phyloP scores from a whole-genome alignment of 2,888 invertebrate species.

The Euzetes globulus region DNA sequence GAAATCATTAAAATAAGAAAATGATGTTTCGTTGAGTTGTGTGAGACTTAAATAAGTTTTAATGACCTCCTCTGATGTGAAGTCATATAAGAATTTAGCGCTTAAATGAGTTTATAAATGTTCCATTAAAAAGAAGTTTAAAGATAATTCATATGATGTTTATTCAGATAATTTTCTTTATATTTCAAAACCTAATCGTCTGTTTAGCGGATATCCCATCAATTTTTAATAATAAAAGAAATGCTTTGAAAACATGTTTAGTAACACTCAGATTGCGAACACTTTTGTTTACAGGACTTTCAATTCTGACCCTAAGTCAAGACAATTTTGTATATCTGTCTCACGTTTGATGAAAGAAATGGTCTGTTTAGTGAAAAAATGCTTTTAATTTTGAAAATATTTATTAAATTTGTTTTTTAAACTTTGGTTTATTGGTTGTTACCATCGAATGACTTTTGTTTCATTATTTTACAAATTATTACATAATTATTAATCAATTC shows the following conservation, averaged over 20 bases:
- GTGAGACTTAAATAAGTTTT: neutral
- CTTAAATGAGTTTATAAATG: neutral
- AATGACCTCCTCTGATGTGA: neutral
- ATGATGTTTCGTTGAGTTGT: neutral
- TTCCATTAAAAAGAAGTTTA: neutral
- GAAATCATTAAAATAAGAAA: neutral
- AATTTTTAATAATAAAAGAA: neutral
- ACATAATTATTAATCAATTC: too few relatives aligned
- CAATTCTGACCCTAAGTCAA: neutral
- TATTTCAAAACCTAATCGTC: neutral
- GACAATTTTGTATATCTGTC: neutral
- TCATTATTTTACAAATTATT: too few relatives aligned
- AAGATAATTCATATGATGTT: neutral
- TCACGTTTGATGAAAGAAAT: neutral
- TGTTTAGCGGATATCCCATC: neutral
- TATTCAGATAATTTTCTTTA: neutral
- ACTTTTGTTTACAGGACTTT: neutral
- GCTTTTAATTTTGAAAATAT: neutral
- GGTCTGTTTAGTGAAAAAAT: neutral
- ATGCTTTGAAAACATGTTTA: neutral
- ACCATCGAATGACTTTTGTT: too few relatives aligned
- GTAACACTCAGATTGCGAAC: neutral
- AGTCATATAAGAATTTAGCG: neutral
- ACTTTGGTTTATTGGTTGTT: too few relatives aligned
- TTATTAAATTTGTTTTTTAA: neutral